Evolutionary conservation across 1,140 invertebrate species (phyloP).

Genomic region (Tetramorium simillimum): DNA sequence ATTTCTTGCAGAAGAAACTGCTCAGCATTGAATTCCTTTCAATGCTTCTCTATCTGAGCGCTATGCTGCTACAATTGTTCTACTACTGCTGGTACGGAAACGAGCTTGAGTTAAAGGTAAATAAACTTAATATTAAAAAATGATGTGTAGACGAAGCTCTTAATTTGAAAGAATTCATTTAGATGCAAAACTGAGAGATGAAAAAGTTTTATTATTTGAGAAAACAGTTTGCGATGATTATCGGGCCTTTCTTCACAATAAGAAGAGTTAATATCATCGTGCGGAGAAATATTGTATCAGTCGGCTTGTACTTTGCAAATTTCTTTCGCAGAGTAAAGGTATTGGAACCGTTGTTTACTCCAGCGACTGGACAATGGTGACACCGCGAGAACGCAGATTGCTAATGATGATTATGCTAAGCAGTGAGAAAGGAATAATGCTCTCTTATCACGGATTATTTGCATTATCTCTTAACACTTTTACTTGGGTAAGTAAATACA

Average conservation of each 20-base stretch:
- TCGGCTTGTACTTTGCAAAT: not conserved
- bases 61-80: slow-evolving; percentile 55
- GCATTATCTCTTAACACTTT: slow-evolving; percentile 27
- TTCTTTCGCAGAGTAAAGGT: not conserved
- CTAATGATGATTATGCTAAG: slow-evolving; percentile 13
- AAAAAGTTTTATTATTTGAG: not conserved
- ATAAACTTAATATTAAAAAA: not conserved
- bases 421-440: slow-evolving; percentile 33
- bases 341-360: slow-evolving; percentile 36
- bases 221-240: not conserved
- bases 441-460: slow-evolving; percentile 35
- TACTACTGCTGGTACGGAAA: slow-evolving; percentile 65
- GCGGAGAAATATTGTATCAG: not conserved
- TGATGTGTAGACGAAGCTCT: no score
- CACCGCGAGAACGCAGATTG: not conserved
- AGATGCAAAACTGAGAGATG: not conserved
- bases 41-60: slow-evolving; percentile 11
- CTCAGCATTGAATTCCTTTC: slow-evolving; percentile 43
- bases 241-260: not conserved
- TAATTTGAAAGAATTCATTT: not conserved
- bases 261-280: not conserved
- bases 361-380: slow-evolving; percentile 30
- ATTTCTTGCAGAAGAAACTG: slow-evolving; percentile 32
- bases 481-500: slow-evolving; percentile 32
- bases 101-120: slow-evolving; percentile 53